These are phyloP conservation scores for Taurulus bubalis DNA, from an alignment of 2,113 vertebrate species.

Conservation along the genomic window DNA sequence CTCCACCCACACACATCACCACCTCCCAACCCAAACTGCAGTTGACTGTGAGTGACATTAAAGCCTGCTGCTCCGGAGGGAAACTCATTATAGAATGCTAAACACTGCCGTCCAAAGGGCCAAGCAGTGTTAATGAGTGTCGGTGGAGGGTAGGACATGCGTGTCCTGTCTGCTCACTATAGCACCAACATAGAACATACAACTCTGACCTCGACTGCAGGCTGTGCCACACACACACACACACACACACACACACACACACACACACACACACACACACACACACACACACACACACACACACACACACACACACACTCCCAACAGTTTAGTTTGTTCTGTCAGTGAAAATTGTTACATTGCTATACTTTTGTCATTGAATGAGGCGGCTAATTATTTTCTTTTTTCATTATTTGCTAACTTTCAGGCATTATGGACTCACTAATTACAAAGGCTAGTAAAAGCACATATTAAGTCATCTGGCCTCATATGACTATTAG, in stretches of 20 bases:
- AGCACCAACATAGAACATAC: constrained; percentile 59
- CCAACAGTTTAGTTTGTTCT: neutral
- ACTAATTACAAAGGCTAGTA: constrained; percentile 1
- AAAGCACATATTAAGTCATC: neutral
- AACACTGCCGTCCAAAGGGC: constrained; percentile 76
- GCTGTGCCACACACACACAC: constrained; percentile 16
- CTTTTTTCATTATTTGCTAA: neutral
- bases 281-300: constrained; percentile 27
- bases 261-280: constrained; percentile 31
- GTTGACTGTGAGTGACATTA: constrained; percentile 79
- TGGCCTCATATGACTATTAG: constrained; percentile 7
- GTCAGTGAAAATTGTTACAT: neutral
- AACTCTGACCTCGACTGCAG: constrained; percentile 42
- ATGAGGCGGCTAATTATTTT: constrained; percentile 4
- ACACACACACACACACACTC: constrained; percentile 29
- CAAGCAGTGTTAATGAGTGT: constrained; percentile 76
- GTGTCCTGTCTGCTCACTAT: constrained; percentile 63
- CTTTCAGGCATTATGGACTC: constrained; percentile 12
- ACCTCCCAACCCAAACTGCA: constrained; percentile 55
- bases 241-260: constrained; percentile 33
- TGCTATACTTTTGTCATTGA: neutral
- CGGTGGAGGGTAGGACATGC: constrained; percentile 55
- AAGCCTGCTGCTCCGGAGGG: constrained; percentile 72
- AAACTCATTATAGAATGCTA: constrained; percentile 82
- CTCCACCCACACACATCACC: constrained; percentile 57